These are phyloP conservation scores for Pissodes strobi DNA, from an alignment of 1,140 invertebrate species.

Conservation along the genomic window DNA sequence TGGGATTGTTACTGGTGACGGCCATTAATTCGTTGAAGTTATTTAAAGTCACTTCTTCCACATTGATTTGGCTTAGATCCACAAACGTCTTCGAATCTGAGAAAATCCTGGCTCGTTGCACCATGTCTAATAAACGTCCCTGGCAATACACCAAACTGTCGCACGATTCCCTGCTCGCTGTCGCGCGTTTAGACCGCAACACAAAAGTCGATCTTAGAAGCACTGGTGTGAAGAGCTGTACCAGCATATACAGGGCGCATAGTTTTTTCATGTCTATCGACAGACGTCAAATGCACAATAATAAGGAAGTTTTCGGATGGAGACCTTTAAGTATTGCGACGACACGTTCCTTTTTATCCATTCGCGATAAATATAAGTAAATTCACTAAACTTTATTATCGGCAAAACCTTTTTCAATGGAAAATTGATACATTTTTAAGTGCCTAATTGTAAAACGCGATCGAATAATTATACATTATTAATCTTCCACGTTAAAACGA, in stretches of 20 bases:
- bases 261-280: neutral
- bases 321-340: too few relatives aligned
- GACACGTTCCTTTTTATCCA: too few relatives aligned
- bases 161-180: slow-evolving; percentile 48
- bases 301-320: too few relatives aligned
- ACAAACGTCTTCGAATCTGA: slow-evolving; percentile 88
- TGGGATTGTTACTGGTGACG: slow-evolving; percentile 61
- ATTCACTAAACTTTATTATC: too few relatives aligned
- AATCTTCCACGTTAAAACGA: too few relatives aligned
- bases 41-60: slow-evolving; percentile 64
- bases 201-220: neutral
- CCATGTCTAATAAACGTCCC: slow-evolving; percentile 72
- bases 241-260: neutral
- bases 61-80: slow-evolving; percentile 74
- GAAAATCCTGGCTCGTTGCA: slow-evolving; percentile 75
- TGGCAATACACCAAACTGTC: slow-evolving; percentile 74
- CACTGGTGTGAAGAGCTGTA: neutral
- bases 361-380: too few relatives aligned
- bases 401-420: too few relatives aligned
- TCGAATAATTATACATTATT: too few relatives aligned
- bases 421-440: neutral
- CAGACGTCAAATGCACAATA: neutral
- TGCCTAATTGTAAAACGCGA: too few relatives aligned
- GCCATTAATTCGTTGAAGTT: slow-evolving; percentile 69
- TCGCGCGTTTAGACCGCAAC: neutral